A percentile compares a stretch with the other conserved stretches of the same genome.
phyloP scores from a whole-genome alignment of 2,888 invertebrate species.

The Teleogryllus oceanicus region DNA sequence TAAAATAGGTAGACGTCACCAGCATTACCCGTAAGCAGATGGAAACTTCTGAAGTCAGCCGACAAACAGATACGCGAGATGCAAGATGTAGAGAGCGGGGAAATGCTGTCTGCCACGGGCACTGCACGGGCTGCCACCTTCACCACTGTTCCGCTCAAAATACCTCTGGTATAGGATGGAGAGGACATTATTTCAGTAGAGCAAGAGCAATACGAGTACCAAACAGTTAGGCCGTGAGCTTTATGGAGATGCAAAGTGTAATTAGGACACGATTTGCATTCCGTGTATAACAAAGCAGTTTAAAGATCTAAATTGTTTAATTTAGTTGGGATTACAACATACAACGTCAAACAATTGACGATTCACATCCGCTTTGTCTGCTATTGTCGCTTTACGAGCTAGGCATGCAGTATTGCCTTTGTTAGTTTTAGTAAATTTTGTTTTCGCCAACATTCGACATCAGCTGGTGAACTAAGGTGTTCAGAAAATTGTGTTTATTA shows the following conservation, averaged over 20 bases:
- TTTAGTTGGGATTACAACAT: not conserved
- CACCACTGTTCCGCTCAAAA: not conserved
- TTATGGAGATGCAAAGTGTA: not conserved
- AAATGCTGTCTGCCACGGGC: slow-evolving; percentile 7
- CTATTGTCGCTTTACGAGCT: not conserved
- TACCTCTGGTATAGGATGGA: not conserved
- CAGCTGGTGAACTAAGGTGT: no score
- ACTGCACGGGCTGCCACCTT: not conserved
- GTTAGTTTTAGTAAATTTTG: not conserved
- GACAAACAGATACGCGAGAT: not conserved
- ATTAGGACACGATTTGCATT: not conserved
- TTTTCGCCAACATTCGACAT: not conserved
- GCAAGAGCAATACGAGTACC: not conserved
- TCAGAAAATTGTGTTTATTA: no score
- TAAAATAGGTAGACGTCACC: not conserved
- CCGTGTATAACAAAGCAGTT: not conserved
- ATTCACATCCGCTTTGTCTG: not conserved
- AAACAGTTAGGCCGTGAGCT: no score
- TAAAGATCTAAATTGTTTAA: not conserved
- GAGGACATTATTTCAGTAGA: not conserved
- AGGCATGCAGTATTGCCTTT: not conserved
- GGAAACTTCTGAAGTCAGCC: not conserved
- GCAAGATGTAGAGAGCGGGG: not conserved
- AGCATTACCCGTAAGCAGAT: slow-evolving; percentile 10
- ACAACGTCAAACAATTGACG: not conserved